These are phyloP conservation scores for Mixornis gularis DNA, from an alignment of 2,113 vertebrate species.

Conservation along the genomic window DNA sequence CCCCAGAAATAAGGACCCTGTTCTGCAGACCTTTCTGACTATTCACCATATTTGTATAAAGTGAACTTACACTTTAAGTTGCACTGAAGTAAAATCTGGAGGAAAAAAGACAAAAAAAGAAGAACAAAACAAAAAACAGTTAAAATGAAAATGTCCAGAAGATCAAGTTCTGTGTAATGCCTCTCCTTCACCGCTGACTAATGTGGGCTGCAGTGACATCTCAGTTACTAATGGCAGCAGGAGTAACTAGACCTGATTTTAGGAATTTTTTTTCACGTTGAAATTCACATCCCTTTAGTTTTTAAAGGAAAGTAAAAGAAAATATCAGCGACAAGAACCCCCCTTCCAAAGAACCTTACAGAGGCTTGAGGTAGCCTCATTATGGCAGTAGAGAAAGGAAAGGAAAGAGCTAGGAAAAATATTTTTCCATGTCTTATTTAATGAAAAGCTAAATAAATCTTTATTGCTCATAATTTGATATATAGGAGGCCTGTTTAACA, in stretches of 20 bases:
- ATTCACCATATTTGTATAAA: background rate
- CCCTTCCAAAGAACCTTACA: background rate
- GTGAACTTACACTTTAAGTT: background rate
- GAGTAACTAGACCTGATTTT: background rate
- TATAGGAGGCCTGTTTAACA: background rate
- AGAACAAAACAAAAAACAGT: accelerated
- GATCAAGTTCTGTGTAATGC: background rate
- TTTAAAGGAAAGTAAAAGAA: background rate
- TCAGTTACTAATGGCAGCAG: background rate
- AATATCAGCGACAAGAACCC: accelerated
- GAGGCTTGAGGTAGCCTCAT: background rate
- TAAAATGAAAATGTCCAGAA: background rate
- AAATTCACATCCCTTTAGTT: background rate
- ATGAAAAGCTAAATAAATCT: background rate
- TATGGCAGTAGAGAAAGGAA: background rate
- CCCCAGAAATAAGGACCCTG: background rate
- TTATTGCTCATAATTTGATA: background rate
- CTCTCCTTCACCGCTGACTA: background rate
- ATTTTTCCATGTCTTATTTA: background rate
- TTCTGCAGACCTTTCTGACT: background rate
- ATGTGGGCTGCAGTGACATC: background rate
- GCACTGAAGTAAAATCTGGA: background rate
- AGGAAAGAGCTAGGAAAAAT: background rate
- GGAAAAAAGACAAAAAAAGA: background rate
- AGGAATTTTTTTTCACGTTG: background rate